These are phyloP conservation scores for Eupeodes luniger DNA, from an alignment of 2,888 invertebrate genomes.

Conservation along the genomic window DNA sequence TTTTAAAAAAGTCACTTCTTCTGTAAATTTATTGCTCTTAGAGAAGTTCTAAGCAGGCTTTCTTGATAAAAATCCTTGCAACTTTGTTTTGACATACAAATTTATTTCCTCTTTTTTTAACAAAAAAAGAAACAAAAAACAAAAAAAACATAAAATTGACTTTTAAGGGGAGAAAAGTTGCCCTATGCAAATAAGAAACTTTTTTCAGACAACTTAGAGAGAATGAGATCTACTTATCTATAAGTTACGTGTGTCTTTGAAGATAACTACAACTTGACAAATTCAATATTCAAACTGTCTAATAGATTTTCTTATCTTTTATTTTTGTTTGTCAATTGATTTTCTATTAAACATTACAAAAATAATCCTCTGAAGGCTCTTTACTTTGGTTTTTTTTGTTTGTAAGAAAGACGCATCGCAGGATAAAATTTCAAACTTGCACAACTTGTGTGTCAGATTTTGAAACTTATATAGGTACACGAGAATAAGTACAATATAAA, in stretches of 20 bases:
- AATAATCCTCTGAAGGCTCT: not conserved
- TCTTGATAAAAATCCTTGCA: not conserved
- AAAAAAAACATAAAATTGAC: not conserved
- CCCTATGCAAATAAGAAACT: not conserved
- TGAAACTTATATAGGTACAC: no score
- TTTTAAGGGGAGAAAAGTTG: not conserved
- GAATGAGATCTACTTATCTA: no score
- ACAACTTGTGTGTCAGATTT: no score
- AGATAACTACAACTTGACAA: not conserved
- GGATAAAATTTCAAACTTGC: no score
- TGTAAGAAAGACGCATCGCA: no score
- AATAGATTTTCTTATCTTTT: not conserved
- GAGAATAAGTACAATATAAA: not conserved
- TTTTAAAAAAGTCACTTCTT: not conserved
- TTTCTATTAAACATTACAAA: not conserved
- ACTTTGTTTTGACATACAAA: not conserved
- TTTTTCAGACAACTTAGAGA: not conserved
- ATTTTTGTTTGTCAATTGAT: not conserved
- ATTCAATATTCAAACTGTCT: constrained; percentile 28
- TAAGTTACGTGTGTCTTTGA: not conserved
- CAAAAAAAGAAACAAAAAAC: not conserved
- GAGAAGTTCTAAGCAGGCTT: not conserved
- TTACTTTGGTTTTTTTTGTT: not conserved
- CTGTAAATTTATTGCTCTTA: not conserved
- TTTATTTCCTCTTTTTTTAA: not conserved